Evolutionary conservation across 2,888 invertebrate genomes (phyloP).

Genomic region (Molorchus minor): DNA sequence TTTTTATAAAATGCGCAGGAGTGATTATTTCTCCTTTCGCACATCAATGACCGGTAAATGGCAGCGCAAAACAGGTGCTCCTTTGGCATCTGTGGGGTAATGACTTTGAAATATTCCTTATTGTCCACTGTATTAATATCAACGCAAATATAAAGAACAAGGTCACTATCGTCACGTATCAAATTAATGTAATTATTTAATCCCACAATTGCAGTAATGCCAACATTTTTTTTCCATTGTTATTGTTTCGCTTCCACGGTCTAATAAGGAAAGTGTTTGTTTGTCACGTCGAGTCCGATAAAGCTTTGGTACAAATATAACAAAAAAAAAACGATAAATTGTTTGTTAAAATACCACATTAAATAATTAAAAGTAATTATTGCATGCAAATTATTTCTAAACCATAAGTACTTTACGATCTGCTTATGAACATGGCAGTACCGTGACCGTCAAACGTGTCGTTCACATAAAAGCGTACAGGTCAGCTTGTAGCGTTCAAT

Average conservation of each 20-base stretch:
- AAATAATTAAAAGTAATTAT: too few species aligned
- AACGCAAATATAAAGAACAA: constrained; percentile 9
- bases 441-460: constrained; percentile 30
- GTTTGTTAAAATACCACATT: too few species aligned
- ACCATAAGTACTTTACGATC: not conserved
- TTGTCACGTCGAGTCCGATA: too few species aligned
- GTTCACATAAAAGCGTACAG: constrained; percentile 34
- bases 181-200: not conserved
- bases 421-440: not conserved
- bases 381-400: too few species aligned
- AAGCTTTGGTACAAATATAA: too few species aligned
- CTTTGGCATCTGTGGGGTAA: constrained; percentile 5
- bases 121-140: constrained; percentile 3
- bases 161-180: constrained; percentile 10
- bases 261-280: not conserved
- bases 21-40: not conserved
- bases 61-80: constrained; percentile 4
- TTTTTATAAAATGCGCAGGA: not conserved
- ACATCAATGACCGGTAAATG: not conserved
- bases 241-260: not conserved
- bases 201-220: not conserved
- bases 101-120: constrained; percentile 6
- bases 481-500: constrained; percentile 26
- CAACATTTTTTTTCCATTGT: not conserved
- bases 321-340: too few species aligned